Evolutionary conservation across 2,113 vertebrate genomes (phyloP).

Genomic region (Serinus canaria): DNA sequence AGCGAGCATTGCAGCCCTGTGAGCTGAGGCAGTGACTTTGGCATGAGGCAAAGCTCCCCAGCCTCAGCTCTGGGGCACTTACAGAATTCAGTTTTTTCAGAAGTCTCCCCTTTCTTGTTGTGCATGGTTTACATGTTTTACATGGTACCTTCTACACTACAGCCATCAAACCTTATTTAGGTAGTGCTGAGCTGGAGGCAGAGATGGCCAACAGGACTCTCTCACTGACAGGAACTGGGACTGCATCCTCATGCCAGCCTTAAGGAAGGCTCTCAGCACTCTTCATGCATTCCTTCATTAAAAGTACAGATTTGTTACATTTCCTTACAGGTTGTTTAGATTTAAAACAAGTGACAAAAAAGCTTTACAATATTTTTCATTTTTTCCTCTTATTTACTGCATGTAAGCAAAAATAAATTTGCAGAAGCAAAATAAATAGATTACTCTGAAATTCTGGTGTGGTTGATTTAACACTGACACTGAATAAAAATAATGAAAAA

Average conservation of each 20-base stretch:
- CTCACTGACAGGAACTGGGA: not conserved
- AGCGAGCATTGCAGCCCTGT: not conserved
- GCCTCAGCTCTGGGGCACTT: not conserved
- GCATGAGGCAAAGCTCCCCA: not conserved
- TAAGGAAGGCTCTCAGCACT: not conserved
- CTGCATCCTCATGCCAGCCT: not conserved
- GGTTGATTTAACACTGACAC: not conserved
- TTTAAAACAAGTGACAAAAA: not conserved
- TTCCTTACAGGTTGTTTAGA: not conserved
- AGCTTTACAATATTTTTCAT: not conserved
- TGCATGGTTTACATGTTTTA: not conserved
- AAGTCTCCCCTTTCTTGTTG: not conserved
- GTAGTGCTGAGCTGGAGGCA: not conserved
- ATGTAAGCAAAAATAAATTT: not conserved
- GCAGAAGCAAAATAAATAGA: not conserved
- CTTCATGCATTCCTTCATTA: not conserved
- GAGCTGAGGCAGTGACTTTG: not conserved
- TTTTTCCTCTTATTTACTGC: not conserved
- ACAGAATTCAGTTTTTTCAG: not conserved
- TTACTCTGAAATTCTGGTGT: not conserved
- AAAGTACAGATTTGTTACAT: not conserved
- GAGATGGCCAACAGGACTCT: accelerated
- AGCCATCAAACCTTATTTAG: not conserved
- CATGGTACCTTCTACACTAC: accelerated
- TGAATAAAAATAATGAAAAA: not conserved